A percentile compares a stretch with the other conserved stretches of the same genome.
These are phyloP conservation scores for Falco novaeseelandiae DNA, from an alignment of 2,797 vertebrate species.

Conservation along the genomic window DNA sequence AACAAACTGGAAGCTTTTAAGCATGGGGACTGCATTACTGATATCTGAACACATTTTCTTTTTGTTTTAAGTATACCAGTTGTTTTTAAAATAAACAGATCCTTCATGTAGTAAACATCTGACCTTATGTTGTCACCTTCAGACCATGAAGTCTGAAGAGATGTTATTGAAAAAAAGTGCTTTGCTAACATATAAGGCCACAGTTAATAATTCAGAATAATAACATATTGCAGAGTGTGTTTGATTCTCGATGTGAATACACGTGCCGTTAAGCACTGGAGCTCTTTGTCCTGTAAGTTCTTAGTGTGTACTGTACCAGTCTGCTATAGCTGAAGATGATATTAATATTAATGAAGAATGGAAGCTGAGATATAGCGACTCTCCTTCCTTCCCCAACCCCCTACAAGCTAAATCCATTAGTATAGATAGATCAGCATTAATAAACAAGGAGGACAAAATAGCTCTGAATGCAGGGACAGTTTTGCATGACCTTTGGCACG, in stretches of 20 bases:
- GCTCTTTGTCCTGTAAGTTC: slow-evolving; percentile 61
- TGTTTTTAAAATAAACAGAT: not conserved
- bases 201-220: not conserved
- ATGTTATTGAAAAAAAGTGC: not conserved
- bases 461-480: slow-evolving; percentile 69
- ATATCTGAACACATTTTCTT: not conserved
- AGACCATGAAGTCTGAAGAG: not conserved
- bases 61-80: not conserved
- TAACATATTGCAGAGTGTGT: not conserved
- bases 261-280: not conserved
- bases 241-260: not conserved
- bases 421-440: slow-evolving; percentile 72
- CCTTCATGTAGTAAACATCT: not conserved
- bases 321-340: slow-evolving; percentile 49
- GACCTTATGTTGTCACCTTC: not conserved
- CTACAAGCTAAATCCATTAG: slow-evolving; percentile 78
- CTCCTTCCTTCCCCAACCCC: slow-evolving; percentile 63
- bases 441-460: slow-evolving; percentile 72
- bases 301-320: slow-evolving; percentile 17
- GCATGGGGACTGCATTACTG: not conserved
- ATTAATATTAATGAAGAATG: slow-evolving; percentile 79
- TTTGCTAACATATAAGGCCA: not conserved
- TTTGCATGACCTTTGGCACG: slow-evolving; percentile 32
- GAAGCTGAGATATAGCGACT: slow-evolving; percentile 72
- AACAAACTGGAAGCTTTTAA: not conserved